phyloP scores from a whole-genome alignment of 2,797 vertebrate species.

The Falco peregrinus region DNA sequence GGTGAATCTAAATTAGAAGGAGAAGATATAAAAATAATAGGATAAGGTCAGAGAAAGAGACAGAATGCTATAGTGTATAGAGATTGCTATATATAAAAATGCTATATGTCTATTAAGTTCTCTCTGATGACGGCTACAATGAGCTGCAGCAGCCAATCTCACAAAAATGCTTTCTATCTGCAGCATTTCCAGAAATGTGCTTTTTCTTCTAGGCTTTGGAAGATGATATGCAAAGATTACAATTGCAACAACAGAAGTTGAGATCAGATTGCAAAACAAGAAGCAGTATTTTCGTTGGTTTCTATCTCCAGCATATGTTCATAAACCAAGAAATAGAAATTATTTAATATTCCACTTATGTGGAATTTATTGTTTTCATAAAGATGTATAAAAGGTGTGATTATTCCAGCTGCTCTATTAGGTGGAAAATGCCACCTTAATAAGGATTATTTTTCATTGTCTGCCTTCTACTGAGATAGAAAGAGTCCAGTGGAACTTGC shows the following conservation, averaged over 20 bases:
- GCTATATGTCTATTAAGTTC: background rate
- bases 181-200: background rate
- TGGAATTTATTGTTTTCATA: background rate
- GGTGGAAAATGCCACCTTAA: background rate
- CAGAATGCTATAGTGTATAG: background rate
- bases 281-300: background rate
- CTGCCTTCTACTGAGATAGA: background rate
- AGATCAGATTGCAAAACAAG: background rate
- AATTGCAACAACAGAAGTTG: background rate
- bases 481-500: background rate
- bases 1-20: conserved; percentile 17
- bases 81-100: background rate
- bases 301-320: background rate
- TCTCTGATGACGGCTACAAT: background rate
- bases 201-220: background rate
- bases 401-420: conserved; percentile 6
- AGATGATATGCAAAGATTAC: background rate
- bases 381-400: background rate
- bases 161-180: conserved; percentile 8
- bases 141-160: background rate
- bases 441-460: background rate
- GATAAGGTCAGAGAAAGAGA: conserved; percentile 1
- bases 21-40: conserved; percentile 28
- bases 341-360: background rate
- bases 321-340: background rate